These are phyloP conservation scores for Pyrrhosoma nymphula DNA, from an alignment of 2,888 invertebrate species.

Conservation along the genomic window DNA sequence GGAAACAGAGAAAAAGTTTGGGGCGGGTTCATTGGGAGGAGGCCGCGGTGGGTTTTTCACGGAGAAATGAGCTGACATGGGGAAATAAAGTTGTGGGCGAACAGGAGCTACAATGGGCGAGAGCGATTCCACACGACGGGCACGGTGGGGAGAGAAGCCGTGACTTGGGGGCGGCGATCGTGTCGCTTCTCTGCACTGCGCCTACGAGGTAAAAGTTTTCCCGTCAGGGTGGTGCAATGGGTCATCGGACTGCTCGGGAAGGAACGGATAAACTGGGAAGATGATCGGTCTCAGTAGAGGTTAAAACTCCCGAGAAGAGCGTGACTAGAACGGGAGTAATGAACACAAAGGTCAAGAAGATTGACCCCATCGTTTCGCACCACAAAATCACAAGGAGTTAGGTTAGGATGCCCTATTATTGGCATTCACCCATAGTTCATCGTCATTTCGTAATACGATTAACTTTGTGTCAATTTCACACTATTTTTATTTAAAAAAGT, in stretches of 20 bases:
- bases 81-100: conserved; percentile 35
- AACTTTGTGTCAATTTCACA: no score
- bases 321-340: neutral
- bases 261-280: neutral
- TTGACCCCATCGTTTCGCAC: neutral
- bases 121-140: neutral
- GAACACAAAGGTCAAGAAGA: neutral
- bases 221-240: neutral
- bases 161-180: neutral
- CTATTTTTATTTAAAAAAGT: no score
- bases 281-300: neutral
- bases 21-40: neutral
- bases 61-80: neutral
- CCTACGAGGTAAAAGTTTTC: neutral
- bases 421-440: no score
- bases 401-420: no score
- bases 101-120: neutral
- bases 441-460: no score
- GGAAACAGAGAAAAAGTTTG: neutral
- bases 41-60: neutral
- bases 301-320: neutral
- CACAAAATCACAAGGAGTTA: neutral
- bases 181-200: neutral
- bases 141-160: neutral
- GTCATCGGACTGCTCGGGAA: neutral